Evolutionary conservation across 2,888 invertebrate genomes (phyloP), one percentile per base, ranked within the genome.

Genomic region (Sisyra terminalis): DNA sequence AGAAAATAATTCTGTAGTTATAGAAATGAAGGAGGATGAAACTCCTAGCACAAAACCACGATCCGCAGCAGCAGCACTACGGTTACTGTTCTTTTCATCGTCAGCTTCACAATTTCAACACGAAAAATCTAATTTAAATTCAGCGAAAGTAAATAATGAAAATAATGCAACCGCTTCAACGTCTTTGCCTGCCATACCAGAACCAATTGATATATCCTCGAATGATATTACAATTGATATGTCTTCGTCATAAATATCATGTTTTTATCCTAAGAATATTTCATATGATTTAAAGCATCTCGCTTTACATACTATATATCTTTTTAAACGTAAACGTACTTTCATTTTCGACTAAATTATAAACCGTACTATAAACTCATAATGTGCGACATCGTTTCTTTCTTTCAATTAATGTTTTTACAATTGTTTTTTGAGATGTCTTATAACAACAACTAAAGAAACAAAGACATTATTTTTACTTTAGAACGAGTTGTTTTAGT

Each of bases 21-120:
- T 56, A 51, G 55, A 61, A 43, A 55, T 63, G 46, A 57, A 63
- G 48, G 52, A 55, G 35, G 52, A 55, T 18, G 55, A 56, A 43
- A 48, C 50, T 24, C 50, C 52, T n/a, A 53, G 62, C 34, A 54
- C 57, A 38, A 63, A 64, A 47, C 63, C 64, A 41, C 56, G 62
- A 14, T 59, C 67, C 3, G 67, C 67, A 47, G 63, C 67, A 3
- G 65, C 68, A 29, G 59, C 65, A 44, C 50, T 70, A 45, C 60
- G 67, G 50, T 69, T 65, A 50, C 66, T 70, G 46, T 70, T 70
- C 56, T 70, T 70, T 53, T 65, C 68, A 51, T 57, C 61, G 34
- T 57, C 56, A 39, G 51, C 50, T 14, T 8, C 16, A 18, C 17
- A 37, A 18, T 18, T 17, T 11, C 8, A 15, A 36, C 36, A 36